Conservation (phyloP, 2,113 vertebrate species). For the Cyanoliseus patagonus region DNA sequence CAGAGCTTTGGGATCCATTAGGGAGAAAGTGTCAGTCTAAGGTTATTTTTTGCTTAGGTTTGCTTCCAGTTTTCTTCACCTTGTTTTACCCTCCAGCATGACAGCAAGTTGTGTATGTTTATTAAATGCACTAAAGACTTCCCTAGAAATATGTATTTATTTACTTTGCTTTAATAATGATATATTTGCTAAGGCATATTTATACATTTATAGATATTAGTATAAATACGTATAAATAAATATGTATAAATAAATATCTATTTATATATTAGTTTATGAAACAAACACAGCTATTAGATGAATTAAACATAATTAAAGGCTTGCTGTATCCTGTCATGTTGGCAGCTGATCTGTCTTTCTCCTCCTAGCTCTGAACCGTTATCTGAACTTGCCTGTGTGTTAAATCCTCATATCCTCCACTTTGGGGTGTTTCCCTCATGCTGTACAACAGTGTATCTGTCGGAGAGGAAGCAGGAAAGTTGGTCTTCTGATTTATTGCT, state of each 20-base stretch:
- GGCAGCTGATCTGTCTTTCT: constrained; percentile 11
- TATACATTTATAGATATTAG: constrained; percentile 49
- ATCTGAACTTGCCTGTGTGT: background rate
- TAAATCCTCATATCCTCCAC: background rate
- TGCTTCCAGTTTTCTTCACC: constrained; percentile 8
- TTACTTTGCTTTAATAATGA: constrained; percentile 32
- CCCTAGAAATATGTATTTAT: constrained; percentile 55
- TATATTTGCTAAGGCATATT: background rate
- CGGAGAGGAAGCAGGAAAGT: constrained; percentile 38
- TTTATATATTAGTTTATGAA: constrained; percentile 1
- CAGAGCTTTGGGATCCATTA: constrained; percentile 38
- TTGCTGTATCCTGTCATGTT: background rate
- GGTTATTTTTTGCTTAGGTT: constrained; percentile 46
- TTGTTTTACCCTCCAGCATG: constrained; percentile 30
- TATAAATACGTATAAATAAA: background rate
- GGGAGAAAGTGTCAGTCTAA: constrained; percentile 31
- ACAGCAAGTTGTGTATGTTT: constrained; percentile 38
- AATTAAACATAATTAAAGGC: constrained; percentile 16
- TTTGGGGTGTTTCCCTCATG: background rate
- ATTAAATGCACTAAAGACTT: constrained; percentile 46
- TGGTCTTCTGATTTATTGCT: constrained; percentile 58
- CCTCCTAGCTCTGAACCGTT: background rate
- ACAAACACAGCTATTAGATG: constrained; percentile 20
- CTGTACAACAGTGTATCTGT: constrained; percentile 6
- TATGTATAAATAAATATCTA: background rate